Conservation (phyloP, 1,140 invertebrate genomes). For the Carposina sasakii region DNA sequence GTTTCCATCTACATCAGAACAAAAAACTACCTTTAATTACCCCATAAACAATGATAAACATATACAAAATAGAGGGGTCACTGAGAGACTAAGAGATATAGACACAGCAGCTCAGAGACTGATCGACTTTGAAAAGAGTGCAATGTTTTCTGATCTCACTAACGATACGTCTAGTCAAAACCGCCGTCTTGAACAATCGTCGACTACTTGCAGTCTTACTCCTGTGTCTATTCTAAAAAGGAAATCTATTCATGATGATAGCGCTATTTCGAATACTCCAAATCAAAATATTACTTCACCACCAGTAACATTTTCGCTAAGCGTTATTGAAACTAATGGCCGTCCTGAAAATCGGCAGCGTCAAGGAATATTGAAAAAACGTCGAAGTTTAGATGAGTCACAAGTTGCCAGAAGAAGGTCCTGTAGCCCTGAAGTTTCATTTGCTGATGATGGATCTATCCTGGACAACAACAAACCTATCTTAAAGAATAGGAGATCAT, state of each 20-base stretch:
- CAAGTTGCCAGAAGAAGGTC: constrained; percentile 79
- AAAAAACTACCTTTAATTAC: constrained; percentile 48
- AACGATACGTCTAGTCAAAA: constrained; percentile 66
- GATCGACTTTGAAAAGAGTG: constrained; percentile 70
- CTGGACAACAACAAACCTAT: constrained; percentile 78
- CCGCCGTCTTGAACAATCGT: constrained; percentile 53
- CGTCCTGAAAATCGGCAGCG: constrained; percentile 73
- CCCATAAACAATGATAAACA: constrained; percentile 44
- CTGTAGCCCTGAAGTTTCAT: constrained; percentile 79
- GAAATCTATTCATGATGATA: constrained; percentile 79
- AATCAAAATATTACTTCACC: constrained; percentile 74
- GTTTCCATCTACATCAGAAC: constrained; percentile 45
- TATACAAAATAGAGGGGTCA: constrained; percentile 49
- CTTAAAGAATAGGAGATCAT: constrained; percentile 79
- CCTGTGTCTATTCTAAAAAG: constrained; percentile 85
- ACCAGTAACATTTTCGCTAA: constrained; percentile 82
- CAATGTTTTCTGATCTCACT: constrained; percentile 69
- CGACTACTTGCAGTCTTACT: constrained; percentile 63
- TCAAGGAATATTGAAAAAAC: constrained; percentile 86
- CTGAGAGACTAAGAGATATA: constrained; percentile 66
- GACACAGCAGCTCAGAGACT: constrained; percentile 68
- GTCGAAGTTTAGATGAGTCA: constrained; percentile 84
- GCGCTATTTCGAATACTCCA: constrained; percentile 66
- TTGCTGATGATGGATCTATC: constrained; percentile 71
- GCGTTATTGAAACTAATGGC: constrained; percentile 74